Conservation (phyloP, 1,140 invertebrate species). For the Nixonia krombeini region DNA sequence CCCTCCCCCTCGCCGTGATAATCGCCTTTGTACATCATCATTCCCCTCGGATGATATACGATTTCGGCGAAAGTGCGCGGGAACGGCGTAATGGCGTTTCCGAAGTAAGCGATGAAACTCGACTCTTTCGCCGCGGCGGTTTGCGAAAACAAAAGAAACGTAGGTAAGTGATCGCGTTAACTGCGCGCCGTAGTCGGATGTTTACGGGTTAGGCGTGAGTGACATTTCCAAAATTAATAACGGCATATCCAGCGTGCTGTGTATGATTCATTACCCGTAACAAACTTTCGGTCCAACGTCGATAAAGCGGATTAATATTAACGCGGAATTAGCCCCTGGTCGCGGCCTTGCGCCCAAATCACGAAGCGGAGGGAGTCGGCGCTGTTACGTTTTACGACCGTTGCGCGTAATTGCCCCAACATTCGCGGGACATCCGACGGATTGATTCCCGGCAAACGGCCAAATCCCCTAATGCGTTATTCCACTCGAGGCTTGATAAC, state of each 20-base stretch:
- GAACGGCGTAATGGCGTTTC: too few species aligned
- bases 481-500: not conserved
- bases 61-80: too few species aligned
- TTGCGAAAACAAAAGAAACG: too few species aligned
- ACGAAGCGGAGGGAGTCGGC: not conserved
- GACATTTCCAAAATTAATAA: too few species aligned
- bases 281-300: not conserved
- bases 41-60: not conserved
- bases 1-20: too few species aligned
- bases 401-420: not conserved
- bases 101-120: too few species aligned
- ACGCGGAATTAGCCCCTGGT: not conserved
- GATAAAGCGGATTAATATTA: conserved; percentile 1
- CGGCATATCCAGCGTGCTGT: too few species aligned
- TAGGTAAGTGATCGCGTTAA: too few species aligned
- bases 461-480: not conserved
- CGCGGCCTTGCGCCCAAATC: not conserved
- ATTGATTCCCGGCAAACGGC: not conserved
- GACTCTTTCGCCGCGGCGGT: too few species aligned
- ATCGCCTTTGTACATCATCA: conserved; percentile 18
- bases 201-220: too few species aligned
- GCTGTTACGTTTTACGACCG: not conserved
- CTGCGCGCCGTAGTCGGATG: too few species aligned
- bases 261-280: too few species aligned
- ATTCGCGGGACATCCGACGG: not conserved